Base-by-base conservation (phyloP, 2,113 vertebrate species). In the Prunella himalayana region DNA sequence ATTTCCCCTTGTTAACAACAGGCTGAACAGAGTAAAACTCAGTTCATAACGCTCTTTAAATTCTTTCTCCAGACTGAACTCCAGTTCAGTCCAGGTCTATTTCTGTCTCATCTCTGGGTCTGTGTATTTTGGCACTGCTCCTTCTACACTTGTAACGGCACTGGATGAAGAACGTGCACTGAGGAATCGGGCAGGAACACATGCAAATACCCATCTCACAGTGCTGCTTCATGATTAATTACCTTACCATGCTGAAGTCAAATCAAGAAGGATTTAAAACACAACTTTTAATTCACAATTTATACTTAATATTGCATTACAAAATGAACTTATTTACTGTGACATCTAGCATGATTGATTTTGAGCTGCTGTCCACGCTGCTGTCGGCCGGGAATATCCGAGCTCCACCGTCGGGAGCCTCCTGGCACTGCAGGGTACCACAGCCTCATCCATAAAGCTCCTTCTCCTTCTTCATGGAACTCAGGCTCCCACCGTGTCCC, bases 1-100 rank as follows among this genome's bases (percentile, higher is more conserved):
- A 89, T 79, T 88, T 93, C 90, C 78, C 79, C 88, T 86, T 75
- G 88, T 95, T 93, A 95, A 94, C 81, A 82, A 90, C 86, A 83
- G 78, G 59, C 59, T 66, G 71, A 90, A 71, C n/a, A 1, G 6
- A 94, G 75, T 42, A 84, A 79, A 89, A 50, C n/a, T 66, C 68
- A 12, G 64, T 54, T 84, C 65, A 51, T 41, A 89, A 86, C 10
- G 49, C 88, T 76, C 66, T 89, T 87, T 69, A 86, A 77, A 93
- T 90, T 86, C 75, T 59, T 93, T 83, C 92, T 94, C 69, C 88
- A 97, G 91, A 71, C 61, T 84, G 76, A 93, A 76, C 49, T 90
- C 31, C 65, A 69, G 77, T 73, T 96, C 85, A 96, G 56, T 17
- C 82, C 92, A 92, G 76, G 51, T 51, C 90, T 96, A 90, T 90